Evolutionary conservation across 2,797 vertebrate species (phyloP).

Genomic region (Vireo griseus): DNA sequence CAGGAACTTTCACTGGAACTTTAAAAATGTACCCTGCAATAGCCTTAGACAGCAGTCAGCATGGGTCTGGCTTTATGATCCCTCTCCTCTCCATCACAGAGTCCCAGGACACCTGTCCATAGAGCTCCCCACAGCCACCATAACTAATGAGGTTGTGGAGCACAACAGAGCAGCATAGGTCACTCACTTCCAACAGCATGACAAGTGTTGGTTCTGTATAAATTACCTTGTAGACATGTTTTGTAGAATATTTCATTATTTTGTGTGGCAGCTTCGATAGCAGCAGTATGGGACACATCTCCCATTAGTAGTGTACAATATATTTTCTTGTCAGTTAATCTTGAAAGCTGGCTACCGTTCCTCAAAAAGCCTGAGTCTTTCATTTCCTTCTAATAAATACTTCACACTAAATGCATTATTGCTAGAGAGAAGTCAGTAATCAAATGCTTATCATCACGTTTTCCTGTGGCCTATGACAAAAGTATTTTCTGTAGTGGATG

Average conservation of each 20-base stretch:
- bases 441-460: conserved; percentile 24
- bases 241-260: conserved; percentile 66
- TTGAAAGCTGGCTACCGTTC: conserved; percentile 49
- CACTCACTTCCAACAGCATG: conserved; percentile 45
- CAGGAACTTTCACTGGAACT: background rate
- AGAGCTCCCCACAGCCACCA: background rate
- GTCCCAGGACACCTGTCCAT: conserved; percentile 58
- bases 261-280: conserved; percentile 42
- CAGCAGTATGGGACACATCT: conserved; percentile 42
- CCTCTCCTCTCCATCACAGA: conserved; percentile 42
- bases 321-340: conserved; percentile 73
- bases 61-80: conserved; percentile 33
- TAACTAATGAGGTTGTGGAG: conserved; percentile 62
- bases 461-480: background rate
- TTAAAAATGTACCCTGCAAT: conserved; percentile 52
- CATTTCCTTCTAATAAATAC: conserved; percentile 69
- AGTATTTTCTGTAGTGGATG: background rate
- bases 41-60: conserved; percentile 53
- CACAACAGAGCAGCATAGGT: conserved; percentile 34
- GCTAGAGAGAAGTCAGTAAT: conserved; percentile 35
- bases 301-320: conserved; percentile 59
- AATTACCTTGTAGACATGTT: conserved; percentile 50
- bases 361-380: conserved; percentile 54
- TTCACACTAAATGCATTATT: conserved; percentile 46
- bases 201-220: conserved; percentile 36